These are phyloP conservation scores for Sphaerodactylus townsendi DNA, from an alignment of 2,113 vertebrate species.

Conservation along the genomic window DNA sequence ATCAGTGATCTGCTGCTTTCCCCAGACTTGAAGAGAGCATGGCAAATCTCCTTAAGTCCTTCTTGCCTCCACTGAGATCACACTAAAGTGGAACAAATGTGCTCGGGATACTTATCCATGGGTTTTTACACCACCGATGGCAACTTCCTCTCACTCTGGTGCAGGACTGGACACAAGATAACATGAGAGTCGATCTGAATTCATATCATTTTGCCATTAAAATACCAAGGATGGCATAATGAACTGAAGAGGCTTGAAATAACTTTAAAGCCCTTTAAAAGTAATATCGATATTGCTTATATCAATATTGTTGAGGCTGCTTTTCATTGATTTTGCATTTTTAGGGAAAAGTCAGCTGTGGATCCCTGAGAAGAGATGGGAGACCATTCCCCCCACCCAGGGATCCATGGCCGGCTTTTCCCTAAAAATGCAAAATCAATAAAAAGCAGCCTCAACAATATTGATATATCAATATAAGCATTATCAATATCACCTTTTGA, in stretches of 20 bases:
- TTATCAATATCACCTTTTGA: too few species aligned
- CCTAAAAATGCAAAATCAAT: too few species aligned
- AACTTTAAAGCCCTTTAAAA: too few species aligned
- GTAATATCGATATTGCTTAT: too few species aligned
- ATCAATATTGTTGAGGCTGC: too few species aligned
- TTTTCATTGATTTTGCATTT: too few species aligned
- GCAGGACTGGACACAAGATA: rapidly evolving
- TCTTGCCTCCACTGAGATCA: slow-evolving; percentile 42
- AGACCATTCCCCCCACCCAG: too few species aligned
- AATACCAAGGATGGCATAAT: not conserved
- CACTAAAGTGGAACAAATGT: slow-evolving; percentile 53
- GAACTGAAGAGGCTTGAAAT: not conserved
- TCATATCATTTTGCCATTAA: not conserved
- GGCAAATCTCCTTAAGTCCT: slow-evolving; percentile 58
- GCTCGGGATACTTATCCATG: slow-evolving; percentile 45
- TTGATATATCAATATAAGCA: too few species aligned
- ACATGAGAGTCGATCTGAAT: not conserved
- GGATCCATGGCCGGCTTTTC: too few species aligned
- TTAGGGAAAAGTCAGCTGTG: too few species aligned
- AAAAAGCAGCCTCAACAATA: too few species aligned
- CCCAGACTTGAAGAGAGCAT: slow-evolving; percentile 36
- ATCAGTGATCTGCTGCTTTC: not conserved
- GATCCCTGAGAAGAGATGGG: too few species aligned
- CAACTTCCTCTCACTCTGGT: rapidly evolving
- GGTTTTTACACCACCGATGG: not conserved